Base-by-base conservation (phyloP, 2,888 invertebrate species). In the Torymus auratus region DNA sequence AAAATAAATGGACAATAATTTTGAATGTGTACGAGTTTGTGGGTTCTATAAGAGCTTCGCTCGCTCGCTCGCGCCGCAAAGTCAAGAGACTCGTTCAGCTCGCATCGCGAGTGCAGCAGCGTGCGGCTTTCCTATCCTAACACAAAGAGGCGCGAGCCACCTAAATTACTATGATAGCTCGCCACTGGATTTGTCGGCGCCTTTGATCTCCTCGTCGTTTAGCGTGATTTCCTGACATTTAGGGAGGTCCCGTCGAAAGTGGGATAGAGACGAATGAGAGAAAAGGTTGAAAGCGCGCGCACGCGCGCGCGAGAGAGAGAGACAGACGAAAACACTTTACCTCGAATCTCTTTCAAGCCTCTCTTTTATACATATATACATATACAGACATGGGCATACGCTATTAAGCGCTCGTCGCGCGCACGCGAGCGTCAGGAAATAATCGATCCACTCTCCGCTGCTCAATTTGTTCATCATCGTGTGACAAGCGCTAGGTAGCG, bases 131-230 rank as follows among this genome's bases (percentile, higher is more conserved):
- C 86, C 89, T 88, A 89, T 88, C 88, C 88, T 88, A 87, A 88
- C 89, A 89, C 90, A 90, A 90, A 90, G 90, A 89, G 89, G 89
- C 89, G 89, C 89, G 89, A 90, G 90, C 88, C 88, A 86, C 88
- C 89, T 88, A 90, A 90, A 91, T 91, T 90, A 91, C 90, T 90
- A 90, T 90, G 90, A 91, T 91, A 91, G 90, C 89, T 90, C 88
- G 88, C 90, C 89, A 90, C 89, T 88, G 90, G 87, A 90, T 91
- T 89, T 86, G 89, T 88, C 90, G 90, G 90, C 87, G 81, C 86
- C 88, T 90, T 90, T 90, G 89, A 90, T 90, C 89, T 88, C 83
- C 86, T 41, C 86, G 88, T 88, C 90, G 88, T 91, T 91, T 90
- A 90, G 89, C 89, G 89, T 90, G 89, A 89, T 90, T 87, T 88